Base-by-base conservation (phyloP, 1,140 invertebrate genomes). In the Triops cancriformis region DNA sequence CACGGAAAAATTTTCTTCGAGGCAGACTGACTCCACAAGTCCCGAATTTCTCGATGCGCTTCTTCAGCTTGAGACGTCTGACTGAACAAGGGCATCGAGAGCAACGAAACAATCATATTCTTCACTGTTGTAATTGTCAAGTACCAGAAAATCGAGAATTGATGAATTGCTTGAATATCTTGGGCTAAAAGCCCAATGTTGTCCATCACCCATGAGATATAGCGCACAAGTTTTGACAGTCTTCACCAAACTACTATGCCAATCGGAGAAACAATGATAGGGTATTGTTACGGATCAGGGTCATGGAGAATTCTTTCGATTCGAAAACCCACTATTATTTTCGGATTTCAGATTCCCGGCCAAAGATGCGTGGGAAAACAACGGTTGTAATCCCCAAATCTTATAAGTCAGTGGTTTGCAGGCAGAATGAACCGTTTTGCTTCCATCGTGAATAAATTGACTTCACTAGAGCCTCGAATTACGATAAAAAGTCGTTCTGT, bases 191-290 rank as follows among this genome's bases (percentile, higher is more conserved):
- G 51, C 0, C 18, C 51, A 64, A 64, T 18, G 51, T 64, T 64
- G 51, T 64, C 51, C 51, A 23, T 64, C 51, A 64, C 23, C 0
- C 18, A 6, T 64, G 51, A 64, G 14, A 64, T 18, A 18, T 64
- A 64, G 4, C 51, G 23, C 18, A 64, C 18, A 6, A 18, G 23
- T 64, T 12, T 64, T 6, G 14, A 64, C 23, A 64, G 9, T 23
- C 51, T 64, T 37, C 7, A 37, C 51, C 3, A 64, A 23, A 64
- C 51, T 4, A 64, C n/a, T 3, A 6, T 23, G 23, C n/a, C 51
- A 64, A 18, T 64, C 23, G 45, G 14, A 64, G 51, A 64, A 64
- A 64, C 51, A 64, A 64, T 64, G 51, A 64, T 64, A 64, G 51
- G 31, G 51, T 23, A 23, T 64, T 64, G 51, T n/a, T 64, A 9